Percentiles rank a stretch among this genome's conserved stretches.
These are phyloP conservation scores for Bovichtus variegatus DNA, from an alignment of 2,797 vertebrate genomes.

Conservation along the genomic window DNA sequence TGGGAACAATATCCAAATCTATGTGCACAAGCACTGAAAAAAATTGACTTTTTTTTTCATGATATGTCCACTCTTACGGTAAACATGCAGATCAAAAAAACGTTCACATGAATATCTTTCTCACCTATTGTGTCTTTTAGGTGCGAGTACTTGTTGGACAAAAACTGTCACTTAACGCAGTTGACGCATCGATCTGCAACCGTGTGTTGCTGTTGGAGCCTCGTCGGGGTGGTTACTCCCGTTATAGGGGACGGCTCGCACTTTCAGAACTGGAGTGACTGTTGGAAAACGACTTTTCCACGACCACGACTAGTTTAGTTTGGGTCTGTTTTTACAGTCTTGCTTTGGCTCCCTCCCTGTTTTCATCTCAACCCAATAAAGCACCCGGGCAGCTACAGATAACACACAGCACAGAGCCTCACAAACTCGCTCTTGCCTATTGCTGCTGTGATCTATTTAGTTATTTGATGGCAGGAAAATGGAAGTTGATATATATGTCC, in stretches of 20 bases:
- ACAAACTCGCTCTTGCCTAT: conserved; percentile 56
- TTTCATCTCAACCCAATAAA: conserved; percentile 63
- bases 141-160: no score
- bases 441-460: conserved; percentile 72
- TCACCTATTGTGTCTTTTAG: no score
- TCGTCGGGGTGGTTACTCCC: conserved; percentile 22
- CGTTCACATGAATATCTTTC: no score
- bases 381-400: conserved; percentile 65
- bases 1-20: background rate
- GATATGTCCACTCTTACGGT: no score
- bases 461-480: conserved; percentile 69
- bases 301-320: conserved; percentile 11
- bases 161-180: no score
- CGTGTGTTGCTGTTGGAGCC: background rate
- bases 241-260: conserved; percentile 13
- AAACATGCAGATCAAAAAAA: no score
- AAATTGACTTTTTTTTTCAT: no score
- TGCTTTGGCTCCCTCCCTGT: conserved; percentile 9
- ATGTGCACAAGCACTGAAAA: no score
- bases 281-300: conserved; percentile 25
- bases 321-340: conserved; percentile 52
- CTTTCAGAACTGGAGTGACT: conserved; percentile 22
- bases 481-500: conserved; percentile 69
- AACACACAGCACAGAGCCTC: conserved; percentile 53
- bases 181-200: conserved; percentile 13